These are phyloP conservation scores for Leuciscus waleckii DNA, from an alignment of 2,797 vertebrate species.

Conservation along the genomic window DNA sequence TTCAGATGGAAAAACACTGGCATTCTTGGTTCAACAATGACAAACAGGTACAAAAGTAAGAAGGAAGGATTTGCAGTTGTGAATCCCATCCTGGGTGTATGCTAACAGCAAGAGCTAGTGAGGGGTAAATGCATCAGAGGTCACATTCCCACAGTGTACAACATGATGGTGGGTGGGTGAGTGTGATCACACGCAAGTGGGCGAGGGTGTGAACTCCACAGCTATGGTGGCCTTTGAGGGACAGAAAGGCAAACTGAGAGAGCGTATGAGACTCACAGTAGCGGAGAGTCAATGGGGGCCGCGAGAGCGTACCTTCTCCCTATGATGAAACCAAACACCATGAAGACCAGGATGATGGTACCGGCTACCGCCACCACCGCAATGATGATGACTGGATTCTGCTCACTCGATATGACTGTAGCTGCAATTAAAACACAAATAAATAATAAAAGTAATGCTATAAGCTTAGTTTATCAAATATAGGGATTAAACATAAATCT, in stretches of 20 bases:
- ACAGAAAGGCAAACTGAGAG: slow-evolving; percentile 79
- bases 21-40: background rate
- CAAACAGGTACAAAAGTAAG: slow-evolving; percentile 22
- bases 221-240: slow-evolving; percentile 70
- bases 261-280: slow-evolving; percentile 85
- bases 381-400: slow-evolving; percentile 99
- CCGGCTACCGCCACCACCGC: slow-evolving; percentile 97
- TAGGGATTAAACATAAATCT: background rate
- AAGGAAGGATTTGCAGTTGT: slow-evolving; percentile 5
- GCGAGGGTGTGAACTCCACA: slow-evolving; percentile 66
- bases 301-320: slow-evolving; percentile 93
- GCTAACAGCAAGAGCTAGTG: slow-evolving; percentile 29
- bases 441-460: background rate
- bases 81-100: slow-evolving; percentile 25
- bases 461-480: slow-evolving; percentile 7
- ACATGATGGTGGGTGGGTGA: slow-evolving; percentile 67
- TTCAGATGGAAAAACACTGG: slow-evolving; percentile 8
- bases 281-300: slow-evolving; percentile 85
- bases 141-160: slow-evolving; percentile 58
- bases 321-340: slow-evolving; percentile 99
- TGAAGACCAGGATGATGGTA: slow-evolving; percentile 98
- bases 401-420: slow-evolving; percentile 95
- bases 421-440: slow-evolving; percentile 73
- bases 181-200: slow-evolving; percentile 43
- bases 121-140: slow-evolving; percentile 63